Base-by-base conservation (phyloP, 2,797 vertebrate genomes). In the Labeo calbasu region DNA sequence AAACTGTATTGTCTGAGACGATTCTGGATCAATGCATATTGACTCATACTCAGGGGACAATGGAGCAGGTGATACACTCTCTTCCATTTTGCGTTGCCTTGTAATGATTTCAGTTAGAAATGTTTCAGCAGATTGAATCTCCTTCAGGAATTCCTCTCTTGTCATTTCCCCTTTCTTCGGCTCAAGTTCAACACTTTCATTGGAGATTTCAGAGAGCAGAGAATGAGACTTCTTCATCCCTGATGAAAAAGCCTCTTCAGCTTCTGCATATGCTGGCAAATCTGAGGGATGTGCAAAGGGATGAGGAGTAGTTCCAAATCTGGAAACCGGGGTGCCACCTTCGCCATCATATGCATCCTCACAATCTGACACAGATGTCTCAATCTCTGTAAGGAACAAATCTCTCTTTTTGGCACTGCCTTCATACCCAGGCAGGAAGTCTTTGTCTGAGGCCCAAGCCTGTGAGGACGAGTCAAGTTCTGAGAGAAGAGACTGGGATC, bases 21-120 rank as follows among this genome's bases (percentile, higher is more conserved):
- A 93, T 79, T 88, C 92, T 28, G 95, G 94, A 88, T 95, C 93
- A 28, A 95, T 93, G 89, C 94, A 95, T 89, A 96, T 92, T 53
- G 95, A 94, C 88, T 96, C 95, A 21, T 96, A 96, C 86, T 95
- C 95, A 17, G 95, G 95, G 61, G 95, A 95, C 78, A 94, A 88
- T 6, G 92, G 92, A 57, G 91, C 93, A 25, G 93, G 92, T 8
- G 92, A 94, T 55, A 85, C 84, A 46, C 91, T 81, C 51, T 88
- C 86, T 10, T 89, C 86, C n/a, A 83, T 86, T 69, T 83, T 75
- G 50, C 21, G 65, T 91, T 96, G 95, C 87, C 94, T 93, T 0
- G 94, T 94, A 88, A 96, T 96, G 75, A 96, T 95, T 91, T 96
- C 95, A 7, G 95, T 96, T 73, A 96, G 89, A 89, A 96, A 96